Percentiles rank a stretch among this genome's conserved stretches.
phyloP scores from a whole-genome alignment of 2,113 vertebrate species.

The Pongo pygmaeus region DNA sequence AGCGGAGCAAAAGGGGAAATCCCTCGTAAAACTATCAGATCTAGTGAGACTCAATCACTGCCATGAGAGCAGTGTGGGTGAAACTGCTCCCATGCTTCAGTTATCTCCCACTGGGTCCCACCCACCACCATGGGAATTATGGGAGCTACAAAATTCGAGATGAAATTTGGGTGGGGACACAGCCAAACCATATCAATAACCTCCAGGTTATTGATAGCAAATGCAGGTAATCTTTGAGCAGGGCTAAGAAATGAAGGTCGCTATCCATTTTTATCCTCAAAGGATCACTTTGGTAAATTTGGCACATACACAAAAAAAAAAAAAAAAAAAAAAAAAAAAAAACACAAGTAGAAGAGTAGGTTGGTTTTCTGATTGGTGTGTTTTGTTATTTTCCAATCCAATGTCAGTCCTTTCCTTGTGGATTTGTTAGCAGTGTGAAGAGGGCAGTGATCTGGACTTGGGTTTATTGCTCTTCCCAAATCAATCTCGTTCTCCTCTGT shows the following conservation, averaged over 20 bases:
- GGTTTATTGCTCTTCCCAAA: fast-evolving
- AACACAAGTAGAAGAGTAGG: neutral
- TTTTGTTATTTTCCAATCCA: neutral
- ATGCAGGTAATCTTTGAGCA: neutral
- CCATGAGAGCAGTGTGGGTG: too few relatives aligned
- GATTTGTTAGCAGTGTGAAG: fast-evolving
- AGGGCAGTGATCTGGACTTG: fast-evolving
- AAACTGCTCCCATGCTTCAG: too few relatives aligned
- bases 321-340: neutral
- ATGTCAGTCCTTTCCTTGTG: fast-evolving
- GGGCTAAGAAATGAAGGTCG: neutral
- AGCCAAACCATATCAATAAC: neutral
- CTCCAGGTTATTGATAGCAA: neutral
- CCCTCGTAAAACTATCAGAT: too few relatives aligned
- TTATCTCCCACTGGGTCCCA: too few relatives aligned
- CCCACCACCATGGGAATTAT: too few relatives aligned
- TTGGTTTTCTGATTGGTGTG: neutral
- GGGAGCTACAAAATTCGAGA: too few relatives aligned
- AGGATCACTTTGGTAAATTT: neutral
- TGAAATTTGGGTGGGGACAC: too few relatives aligned
- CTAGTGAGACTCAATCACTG: too few relatives aligned
- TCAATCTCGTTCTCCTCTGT: neutral
- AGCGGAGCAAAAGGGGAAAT: too few relatives aligned
- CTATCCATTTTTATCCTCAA: neutral
- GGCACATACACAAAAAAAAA: neutral